A percentile compares a stretch with the other conserved stretches of the same genome.
Conservation (phyloP, 2,888 invertebrate genomes). For the Clusia tigrina region DNA sequence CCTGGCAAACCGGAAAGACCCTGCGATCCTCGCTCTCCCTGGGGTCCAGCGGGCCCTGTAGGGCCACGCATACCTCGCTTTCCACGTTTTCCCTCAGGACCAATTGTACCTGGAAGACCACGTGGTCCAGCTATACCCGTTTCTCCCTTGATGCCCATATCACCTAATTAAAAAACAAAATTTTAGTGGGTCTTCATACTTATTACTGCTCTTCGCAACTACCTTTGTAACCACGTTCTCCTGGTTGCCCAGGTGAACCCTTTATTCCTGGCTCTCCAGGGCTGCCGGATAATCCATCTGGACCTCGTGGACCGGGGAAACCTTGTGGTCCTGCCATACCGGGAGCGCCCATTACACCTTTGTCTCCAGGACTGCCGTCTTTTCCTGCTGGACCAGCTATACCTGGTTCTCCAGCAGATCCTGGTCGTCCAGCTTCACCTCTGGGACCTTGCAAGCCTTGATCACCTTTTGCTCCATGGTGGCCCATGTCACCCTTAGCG, state of each 20-base stretch:
- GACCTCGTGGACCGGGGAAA: conserved; percentile 82
- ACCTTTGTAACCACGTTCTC: conserved; percentile 81
- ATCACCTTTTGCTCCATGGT: conserved; percentile 79
- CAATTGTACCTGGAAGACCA: conserved; percentile 77
- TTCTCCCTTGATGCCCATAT: conserved; percentile 80
- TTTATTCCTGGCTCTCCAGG: conserved; percentile 78
- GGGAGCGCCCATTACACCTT: conserved; percentile 76
- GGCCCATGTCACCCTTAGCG: conserved; percentile 81
- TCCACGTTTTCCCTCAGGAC: conserved; percentile 81
- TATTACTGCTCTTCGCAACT: background rate
- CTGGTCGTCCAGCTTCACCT: conserved; percentile 82
- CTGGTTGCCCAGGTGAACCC: conserved; percentile 77
- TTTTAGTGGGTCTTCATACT: background rate
- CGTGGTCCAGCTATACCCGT: conserved; percentile 76
- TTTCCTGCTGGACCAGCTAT: conserved; percentile 78
- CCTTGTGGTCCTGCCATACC: conserved; percentile 82
- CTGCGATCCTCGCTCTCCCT: conserved; percentile 70
- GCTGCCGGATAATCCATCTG: conserved; percentile 77
- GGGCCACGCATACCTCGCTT: conserved; percentile 82
- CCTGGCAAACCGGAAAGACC: conserved; percentile 74
- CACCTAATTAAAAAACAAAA: conserved; percentile 62
- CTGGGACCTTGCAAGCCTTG: conserved; percentile 83
- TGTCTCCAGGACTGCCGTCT: conserved; percentile 83
- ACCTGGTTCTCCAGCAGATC: conserved; percentile 79
- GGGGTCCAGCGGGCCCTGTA: conserved; percentile 74